Percentiles rank a stretch among this genome's conserved stretches.
Conservation (phyloP, 92 coral and sea anemone species). For the Epizoanthus illoricatus region DNA sequence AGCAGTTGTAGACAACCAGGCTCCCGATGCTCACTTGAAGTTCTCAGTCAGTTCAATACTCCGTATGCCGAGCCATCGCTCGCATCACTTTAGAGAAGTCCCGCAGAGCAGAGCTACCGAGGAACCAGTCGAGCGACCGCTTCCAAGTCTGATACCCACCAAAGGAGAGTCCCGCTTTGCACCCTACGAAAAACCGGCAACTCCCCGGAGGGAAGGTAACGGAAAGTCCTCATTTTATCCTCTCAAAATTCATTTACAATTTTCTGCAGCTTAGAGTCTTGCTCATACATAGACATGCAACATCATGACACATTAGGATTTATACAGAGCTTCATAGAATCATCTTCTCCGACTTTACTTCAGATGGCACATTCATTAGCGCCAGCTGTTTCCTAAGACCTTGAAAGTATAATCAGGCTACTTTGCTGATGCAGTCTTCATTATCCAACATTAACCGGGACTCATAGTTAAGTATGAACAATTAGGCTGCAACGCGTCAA, state of each 20-base stretch:
- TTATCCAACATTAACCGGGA: too few species aligned
- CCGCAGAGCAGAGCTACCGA: not conserved
- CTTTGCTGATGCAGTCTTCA: too few species aligned
- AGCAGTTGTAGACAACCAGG: conserved; percentile 7
- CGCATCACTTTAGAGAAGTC: conserved; percentile 14
- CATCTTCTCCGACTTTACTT: too few species aligned
- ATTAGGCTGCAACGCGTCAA: too few species aligned
- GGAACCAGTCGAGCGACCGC: not conserved
- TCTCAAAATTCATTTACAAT: not conserved
- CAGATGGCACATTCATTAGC: too few species aligned
- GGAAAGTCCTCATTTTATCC: not conserved
- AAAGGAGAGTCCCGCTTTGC: conserved; percentile 29
- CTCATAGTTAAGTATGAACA: too few species aligned
- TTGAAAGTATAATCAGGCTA: too few species aligned
- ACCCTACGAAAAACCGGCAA: conserved; percentile 10
- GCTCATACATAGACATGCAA: too few species aligned
- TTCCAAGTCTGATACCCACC: not conserved
- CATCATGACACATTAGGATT: too few species aligned
- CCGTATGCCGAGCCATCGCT: conserved; percentile 26
- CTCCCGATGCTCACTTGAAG: conserved; percentile 27
- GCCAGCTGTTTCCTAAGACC: too few species aligned
- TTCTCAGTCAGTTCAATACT: conserved; percentile 35
- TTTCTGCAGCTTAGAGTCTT: not conserved
- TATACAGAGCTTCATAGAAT: too few species aligned
- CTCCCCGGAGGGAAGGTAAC: conserved; percentile 31